These are phyloP conservation scores for Entomobrya multifasciata DNA, from an alignment of 2,888 invertebrate species.

Conservation along the genomic window DNA sequence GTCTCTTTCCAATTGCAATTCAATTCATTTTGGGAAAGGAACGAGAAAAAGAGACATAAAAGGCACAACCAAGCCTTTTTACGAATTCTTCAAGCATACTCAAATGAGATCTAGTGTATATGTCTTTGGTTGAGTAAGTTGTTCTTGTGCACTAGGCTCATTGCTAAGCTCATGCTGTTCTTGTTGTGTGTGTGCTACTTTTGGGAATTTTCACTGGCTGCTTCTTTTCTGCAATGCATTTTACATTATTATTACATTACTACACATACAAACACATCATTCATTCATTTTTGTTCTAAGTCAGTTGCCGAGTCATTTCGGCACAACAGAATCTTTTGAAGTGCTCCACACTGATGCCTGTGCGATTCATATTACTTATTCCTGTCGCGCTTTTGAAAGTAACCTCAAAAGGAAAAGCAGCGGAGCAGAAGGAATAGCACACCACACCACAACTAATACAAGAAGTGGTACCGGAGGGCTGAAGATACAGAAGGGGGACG, in stretches of 20 bases:
- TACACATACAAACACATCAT: not conserved
- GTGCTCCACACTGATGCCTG: not conserved
- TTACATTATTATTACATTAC: constrained; percentile 32
- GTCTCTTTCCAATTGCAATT: not conserved
- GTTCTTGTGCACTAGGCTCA: not conserved
- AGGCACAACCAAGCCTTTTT: not conserved
- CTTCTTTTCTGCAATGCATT: not conserved
- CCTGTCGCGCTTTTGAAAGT: constrained; percentile 1
- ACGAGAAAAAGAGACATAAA: not conserved
- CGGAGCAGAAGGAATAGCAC: not conserved
- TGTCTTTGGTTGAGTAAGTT: constrained; percentile 3
- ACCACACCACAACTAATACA: not conserved
- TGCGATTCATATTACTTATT: constrained; percentile 17
- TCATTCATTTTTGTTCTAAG: constrained; percentile 14
- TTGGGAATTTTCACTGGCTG: not conserved
- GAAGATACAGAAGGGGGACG: not conserved
- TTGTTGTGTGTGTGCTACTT: constrained; percentile 1
- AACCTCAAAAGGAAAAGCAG: constrained; percentile 28
- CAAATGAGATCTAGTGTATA: constrained; percentile 17
- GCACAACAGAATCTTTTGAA: constrained; percentile 1
- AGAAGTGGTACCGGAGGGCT: not conserved
- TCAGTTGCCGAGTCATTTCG: not conserved
- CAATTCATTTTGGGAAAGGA: not conserved
- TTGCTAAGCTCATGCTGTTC: not conserved
- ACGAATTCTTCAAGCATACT: constrained; percentile 19